phyloP scores from a whole-genome alignment of 2,113 vertebrate species.

The Sphyrna mokarran region DNA sequence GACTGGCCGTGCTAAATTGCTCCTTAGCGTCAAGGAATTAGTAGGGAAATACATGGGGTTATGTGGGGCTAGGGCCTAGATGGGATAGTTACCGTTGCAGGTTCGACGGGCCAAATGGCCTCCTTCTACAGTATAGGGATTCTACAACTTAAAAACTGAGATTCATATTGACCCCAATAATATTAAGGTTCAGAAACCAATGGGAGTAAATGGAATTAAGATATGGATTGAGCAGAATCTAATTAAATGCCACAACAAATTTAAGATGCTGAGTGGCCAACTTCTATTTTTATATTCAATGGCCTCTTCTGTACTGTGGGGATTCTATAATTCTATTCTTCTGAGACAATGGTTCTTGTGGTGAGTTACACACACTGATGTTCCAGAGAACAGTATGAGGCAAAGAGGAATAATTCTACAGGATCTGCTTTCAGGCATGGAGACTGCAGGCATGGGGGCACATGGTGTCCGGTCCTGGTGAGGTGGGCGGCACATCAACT shows the following conservation, averaged over 20 bases:
- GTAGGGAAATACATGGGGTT: no score
- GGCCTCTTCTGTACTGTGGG: no score
- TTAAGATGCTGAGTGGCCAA: neutral
- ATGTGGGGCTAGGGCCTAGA: no score
- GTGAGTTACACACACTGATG: neutral
- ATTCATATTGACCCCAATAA: neutral
- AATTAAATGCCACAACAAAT: neutral
- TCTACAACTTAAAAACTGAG: neutral
- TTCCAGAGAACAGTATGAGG: neutral
- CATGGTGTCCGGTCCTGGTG: neutral
- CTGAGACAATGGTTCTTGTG: neutral
- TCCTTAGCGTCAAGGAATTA: no score
- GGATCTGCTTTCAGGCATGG: neutral
- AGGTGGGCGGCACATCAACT: neutral
- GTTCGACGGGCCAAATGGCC: no score
- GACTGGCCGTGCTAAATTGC: no score
- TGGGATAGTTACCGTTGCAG: no score
- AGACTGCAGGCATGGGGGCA: neutral
- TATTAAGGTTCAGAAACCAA: no score
- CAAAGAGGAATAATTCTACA: neutral
- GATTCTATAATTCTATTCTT: neutral
- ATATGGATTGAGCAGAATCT: neutral
- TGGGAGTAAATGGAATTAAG: neutral
- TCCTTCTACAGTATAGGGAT: no score
- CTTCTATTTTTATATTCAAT: no score